A percentile compares a stretch with the other conserved stretches of the same genome.
Conservation (phyloP, 2,797 vertebrate species). For the Prunella strophiata region DNA sequence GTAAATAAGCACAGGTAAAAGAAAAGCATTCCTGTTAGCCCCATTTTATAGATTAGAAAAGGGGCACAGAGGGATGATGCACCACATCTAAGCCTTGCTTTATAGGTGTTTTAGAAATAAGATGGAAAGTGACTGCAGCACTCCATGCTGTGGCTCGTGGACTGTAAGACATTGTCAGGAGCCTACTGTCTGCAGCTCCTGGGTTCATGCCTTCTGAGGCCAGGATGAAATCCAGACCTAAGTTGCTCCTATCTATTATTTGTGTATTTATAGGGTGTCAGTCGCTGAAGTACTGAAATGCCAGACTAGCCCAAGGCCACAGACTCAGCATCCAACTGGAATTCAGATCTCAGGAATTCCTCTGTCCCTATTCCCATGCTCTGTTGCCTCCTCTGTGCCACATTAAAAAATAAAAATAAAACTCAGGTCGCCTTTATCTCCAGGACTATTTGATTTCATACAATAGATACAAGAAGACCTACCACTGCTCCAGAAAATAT, state of each 20-base stretch:
- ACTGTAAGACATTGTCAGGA: not conserved
- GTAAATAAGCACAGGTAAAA: not conserved
- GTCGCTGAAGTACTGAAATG: not conserved
- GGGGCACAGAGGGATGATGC: not conserved
- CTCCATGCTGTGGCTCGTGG: not conserved
- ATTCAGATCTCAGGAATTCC: conserved; percentile 42
- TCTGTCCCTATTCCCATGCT: conserved; percentile 16
- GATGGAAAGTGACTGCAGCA: not conserved
- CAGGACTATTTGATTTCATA: not conserved
- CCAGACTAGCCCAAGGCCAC: conserved; percentile 42
- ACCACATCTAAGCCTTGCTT: not conserved
- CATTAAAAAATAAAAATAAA: not conserved
- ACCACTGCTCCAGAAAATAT: not conserved
- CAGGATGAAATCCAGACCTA: conserved; percentile 52
- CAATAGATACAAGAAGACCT: not conserved
- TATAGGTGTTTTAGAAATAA: not conserved
- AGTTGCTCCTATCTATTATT: conserved; percentile 54
- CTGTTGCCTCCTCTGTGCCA: not conserved
- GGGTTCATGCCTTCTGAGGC: not conserved
- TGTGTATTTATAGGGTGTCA: conserved; percentile 63
- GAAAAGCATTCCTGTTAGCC: not conserved
- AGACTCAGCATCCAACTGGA: not conserved
- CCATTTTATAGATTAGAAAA: not conserved
- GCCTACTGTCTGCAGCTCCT: not conserved
- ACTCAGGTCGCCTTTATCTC: not conserved